Evolutionary conservation across 2,888 invertebrate genomes (phyloP), one percentile per base, ranked within the genome.

Genomic region (Platypus cylindrus): DNA sequence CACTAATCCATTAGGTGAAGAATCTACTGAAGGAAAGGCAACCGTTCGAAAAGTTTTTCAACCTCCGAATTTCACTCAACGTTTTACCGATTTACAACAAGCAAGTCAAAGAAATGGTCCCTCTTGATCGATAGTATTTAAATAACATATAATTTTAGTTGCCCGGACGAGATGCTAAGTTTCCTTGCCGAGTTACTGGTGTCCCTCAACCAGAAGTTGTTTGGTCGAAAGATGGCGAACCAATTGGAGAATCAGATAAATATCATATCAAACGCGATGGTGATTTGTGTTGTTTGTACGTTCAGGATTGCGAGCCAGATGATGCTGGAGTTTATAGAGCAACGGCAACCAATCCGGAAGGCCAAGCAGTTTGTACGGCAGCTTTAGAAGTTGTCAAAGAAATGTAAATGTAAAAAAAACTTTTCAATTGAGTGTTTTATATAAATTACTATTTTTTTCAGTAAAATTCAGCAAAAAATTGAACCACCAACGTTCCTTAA

Each of bases 401-500:
- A 63, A 78, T 85, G 86, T 86, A 59, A 75, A 77, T 32, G 9
- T 27, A 3, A 14, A 14, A 17, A 17, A 22, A 13, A 23, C 11
- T 18, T 9, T 28, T 13, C 8, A 26, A 7, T 17, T 9, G 26
- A 25, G 2, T 9, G 9, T 20, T 5, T 20, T 20, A 20, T 20
- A 20, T 20, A 20, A 7, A 5, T 7, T 20, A 20, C 5, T 20
- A 20, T 27, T 32, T 31, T 40, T 55, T 57, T 3, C 52, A 86
- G 85, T 32, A 78, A 76, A 46, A 73, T 74, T 49, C 72, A 70
- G 46, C 74, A 79, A 49, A 80, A 77, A 50, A 73, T 78, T 24
- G 90, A 91, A 58, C 75, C 87, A 1, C 89, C 91, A 3, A 72
- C 78, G 29, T 91, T 91, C 71, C 64, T 91, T 50, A 91, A 91